Evolutionary conservation across 2,797 vertebrate genomes (phyloP), one percentile per base, ranked within the genome.

Genomic region (Taeniopygia guttata): DNA sequence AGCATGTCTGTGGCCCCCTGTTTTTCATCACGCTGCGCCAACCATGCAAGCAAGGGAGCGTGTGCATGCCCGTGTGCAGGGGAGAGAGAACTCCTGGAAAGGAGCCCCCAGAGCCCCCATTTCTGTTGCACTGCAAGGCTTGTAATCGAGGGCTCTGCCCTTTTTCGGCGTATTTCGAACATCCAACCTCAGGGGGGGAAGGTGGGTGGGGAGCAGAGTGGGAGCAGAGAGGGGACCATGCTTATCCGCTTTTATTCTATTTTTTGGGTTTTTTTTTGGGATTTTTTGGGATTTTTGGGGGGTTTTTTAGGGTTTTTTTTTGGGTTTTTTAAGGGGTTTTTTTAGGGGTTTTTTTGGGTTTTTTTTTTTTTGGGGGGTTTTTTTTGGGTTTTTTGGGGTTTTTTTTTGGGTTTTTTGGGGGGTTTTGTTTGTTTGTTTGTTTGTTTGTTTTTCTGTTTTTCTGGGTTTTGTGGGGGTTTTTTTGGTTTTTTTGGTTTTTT

Each of bases 31-130:
- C 1, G 0, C 45, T 6, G 5, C 3, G 1, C 38, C 10, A 40
- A 10, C n/a, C 18, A 1, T 0, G 4, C 5, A 15, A 32, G 8
- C 26, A 27, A 8, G 59, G 3, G 4, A 36, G 58, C 0, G n/a
- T n/a, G n/a, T n/a, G n/a, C n/a, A n/a, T n/a, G n/a, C n/a, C n/a
- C n/a, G n/a, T n/a, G n/a, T n/a, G n/a, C 15, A 40, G 6, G 18
- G 27, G 45, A 81, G 55, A 32, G 29, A 56, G 23, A 32, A 66
- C 5, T 6, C 49, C 76, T 46, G 64, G 29, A 20, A 64, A 75
- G 23, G 10, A 81, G 6, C 5, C 4, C 21, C 10, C 2, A 0
- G 10, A 81, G 6, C 5, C 4, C 21, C 10, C 2, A 0, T 6
- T 89, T 60, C 32, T 49, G 13, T 1, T 27, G n/a, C 34, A 8